These are phyloP conservation scores for Glomeris maerens DNA, from an alignment of 1,140 invertebrate genomes.

Conservation along the genomic window DNA sequence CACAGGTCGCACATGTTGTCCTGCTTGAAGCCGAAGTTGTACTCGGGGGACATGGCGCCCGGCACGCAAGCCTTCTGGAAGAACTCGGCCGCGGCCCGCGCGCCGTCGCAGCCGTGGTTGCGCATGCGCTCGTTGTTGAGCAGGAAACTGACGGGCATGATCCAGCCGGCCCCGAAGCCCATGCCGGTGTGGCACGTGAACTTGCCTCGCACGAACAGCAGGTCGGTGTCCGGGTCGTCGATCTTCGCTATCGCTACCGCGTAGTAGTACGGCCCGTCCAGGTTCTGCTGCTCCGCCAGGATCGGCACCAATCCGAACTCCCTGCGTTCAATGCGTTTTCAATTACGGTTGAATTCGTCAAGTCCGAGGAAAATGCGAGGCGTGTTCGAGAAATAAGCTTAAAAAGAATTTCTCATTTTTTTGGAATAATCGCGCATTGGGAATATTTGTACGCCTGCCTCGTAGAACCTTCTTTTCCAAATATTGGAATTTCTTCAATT, in stretches of 20 bases:
- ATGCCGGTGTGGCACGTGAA: slow-evolving; percentile 85
- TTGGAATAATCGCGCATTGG: no score
- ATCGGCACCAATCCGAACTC: slow-evolving; percentile 67
- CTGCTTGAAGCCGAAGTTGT: slow-evolving; percentile 63
- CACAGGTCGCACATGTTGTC: slow-evolving; percentile 82
- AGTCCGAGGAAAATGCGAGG: no score
- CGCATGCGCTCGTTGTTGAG: slow-evolving; percentile 87
- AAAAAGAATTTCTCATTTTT: neutral
- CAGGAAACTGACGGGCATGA: slow-evolving; percentile 82
- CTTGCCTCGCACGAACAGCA: slow-evolving; percentile 76
- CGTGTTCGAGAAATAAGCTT: no score
- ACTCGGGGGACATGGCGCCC: slow-evolving; percentile 45
- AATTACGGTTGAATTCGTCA: no score
- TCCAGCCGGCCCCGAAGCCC: slow-evolving; percentile 84
- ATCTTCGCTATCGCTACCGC: slow-evolving; percentile 86
- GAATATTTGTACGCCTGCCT: no score
- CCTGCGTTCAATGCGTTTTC: slow-evolving; percentile 29
- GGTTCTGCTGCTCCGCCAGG: slow-evolving; percentile 76
- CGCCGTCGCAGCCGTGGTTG: slow-evolving; percentile 76
- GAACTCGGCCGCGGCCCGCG: slow-evolving; percentile 77
- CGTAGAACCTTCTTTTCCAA: no score
- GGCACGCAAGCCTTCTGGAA: slow-evolving; percentile 50
- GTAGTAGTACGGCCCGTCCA: slow-evolving; percentile 72
- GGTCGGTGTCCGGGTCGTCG: slow-evolving; percentile 65
- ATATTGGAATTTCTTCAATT: no score